Evolutionary conservation across 2,797 vertebrate species (phyloP).

Genomic region (Sebastiscus tertius): DNA sequence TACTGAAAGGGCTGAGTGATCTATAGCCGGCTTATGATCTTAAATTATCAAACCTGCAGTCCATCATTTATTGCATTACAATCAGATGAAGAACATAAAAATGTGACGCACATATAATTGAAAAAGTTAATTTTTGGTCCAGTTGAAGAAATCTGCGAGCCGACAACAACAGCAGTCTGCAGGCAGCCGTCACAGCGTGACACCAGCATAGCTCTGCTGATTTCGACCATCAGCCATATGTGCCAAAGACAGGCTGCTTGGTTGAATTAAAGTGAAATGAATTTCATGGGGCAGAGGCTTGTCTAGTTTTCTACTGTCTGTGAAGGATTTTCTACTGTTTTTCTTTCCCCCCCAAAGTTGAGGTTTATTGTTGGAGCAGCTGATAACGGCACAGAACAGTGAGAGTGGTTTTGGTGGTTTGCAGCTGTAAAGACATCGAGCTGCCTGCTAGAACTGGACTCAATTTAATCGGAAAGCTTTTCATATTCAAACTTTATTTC

Average conservation of each 20-base stretch:
- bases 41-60: neutral
- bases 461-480: neutral
- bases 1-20: neutral
- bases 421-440: neutral
- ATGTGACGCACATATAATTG: neutral
- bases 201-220: neutral
- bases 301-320: neutral
- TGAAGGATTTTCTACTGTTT: too few relatives aligned
- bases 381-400: neutral
- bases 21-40: neutral
- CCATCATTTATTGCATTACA: neutral
- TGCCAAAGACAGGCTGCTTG: neutral
- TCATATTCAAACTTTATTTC: neutral
- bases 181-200: neutral
- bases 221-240: neutral
- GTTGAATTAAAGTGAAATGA: neutral
- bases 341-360: too few relatives aligned
- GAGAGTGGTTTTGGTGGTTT: neutral
- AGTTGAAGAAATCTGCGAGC: neutral
- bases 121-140: neutral
- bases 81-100: neutral
- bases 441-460: neutral
- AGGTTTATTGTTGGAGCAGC: neutral
- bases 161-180: neutral
- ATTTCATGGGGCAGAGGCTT: neutral